phyloP scores from a whole-genome alignment of 1,140 invertebrate genomes.

The Hetaerina americana region DNA sequence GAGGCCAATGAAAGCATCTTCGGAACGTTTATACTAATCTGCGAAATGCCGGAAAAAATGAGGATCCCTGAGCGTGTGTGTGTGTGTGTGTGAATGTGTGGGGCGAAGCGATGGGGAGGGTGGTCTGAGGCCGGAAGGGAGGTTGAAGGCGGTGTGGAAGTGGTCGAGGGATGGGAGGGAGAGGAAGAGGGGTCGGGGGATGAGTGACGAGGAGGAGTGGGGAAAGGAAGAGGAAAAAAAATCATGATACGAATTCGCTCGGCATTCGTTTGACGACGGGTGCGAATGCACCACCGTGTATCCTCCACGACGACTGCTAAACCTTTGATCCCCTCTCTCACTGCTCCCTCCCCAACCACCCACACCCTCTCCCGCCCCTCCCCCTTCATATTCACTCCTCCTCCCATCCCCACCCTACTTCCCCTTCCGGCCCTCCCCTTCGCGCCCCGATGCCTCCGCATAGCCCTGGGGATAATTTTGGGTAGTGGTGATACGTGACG shows the following conservation, averaged over 20 bases:
- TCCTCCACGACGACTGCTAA: background rate
- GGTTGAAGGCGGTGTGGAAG: too few relatives aligned
- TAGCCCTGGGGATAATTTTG: background rate
- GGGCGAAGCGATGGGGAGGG: too few relatives aligned
- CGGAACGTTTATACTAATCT: background rate
- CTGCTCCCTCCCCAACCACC: background rate
- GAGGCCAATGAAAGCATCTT: too few relatives aligned
- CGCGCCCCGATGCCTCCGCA: background rate
- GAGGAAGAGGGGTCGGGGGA: too few relatives aligned
- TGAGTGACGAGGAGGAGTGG: too few relatives aligned
- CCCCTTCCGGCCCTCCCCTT: background rate
- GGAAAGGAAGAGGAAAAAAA: background rate
- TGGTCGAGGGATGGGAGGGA: too few relatives aligned
- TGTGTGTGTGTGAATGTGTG: too few relatives aligned
- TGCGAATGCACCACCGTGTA: too few relatives aligned
- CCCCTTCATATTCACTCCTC: too few relatives aligned
- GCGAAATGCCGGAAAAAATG: too few relatives aligned
- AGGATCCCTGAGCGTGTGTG: too few relatives aligned
- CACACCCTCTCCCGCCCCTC: background rate
- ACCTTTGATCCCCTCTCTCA: background rate
- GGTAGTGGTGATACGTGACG: background rate
- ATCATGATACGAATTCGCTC: background rate
- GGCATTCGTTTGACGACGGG: background rate
- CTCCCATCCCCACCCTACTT: background rate
- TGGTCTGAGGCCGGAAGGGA: too few relatives aligned